These are phyloP conservation scores for Drosophila kambysellisi DNA, from an alignment of 2,888 invertebrate species.

Conservation along the genomic window DNA sequence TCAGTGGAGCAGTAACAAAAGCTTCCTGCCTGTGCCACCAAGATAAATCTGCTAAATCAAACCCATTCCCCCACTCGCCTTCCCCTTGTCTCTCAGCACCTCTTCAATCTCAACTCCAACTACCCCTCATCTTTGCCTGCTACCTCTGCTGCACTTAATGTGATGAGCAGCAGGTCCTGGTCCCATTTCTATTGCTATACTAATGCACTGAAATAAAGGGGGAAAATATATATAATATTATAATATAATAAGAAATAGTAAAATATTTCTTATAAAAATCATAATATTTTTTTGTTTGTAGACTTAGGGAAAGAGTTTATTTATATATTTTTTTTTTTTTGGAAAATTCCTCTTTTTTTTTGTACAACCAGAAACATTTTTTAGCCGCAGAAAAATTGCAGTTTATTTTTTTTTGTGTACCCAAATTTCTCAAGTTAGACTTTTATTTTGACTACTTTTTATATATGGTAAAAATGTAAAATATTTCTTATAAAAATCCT, in stretches of 20 bases:
- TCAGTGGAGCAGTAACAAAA: slow-evolving; percentile 67
- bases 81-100: not conserved
- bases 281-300: not conserved
- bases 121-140: slow-evolving; percentile 34
- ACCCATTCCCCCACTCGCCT: not conserved
- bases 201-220: not conserved
- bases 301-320: not conserved
- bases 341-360: not conserved
- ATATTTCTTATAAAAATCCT: too few relatives aligned
- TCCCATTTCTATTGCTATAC: slow-evolving; percentile 39
- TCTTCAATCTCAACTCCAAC: slow-evolving; percentile 4
- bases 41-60: slow-evolving; percentile 61
- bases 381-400: not conserved
- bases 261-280: not conserved
- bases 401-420: too few relatives aligned
- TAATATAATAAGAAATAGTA: too few relatives aligned
- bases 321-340: not conserved
- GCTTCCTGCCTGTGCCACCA: slow-evolving; percentile 61
- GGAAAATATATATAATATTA: too few relatives aligned
- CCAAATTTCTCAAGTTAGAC: too few relatives aligned
- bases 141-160: slow-evolving; percentile 32
- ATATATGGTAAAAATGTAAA: too few relatives aligned
- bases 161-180: slow-evolving; percentile 38
- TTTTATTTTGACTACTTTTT: too few relatives aligned
- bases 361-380: too few relatives aligned